A percentile compares a stretch with the other conserved stretches of the same genome.
These are phyloP conservation scores for Iselma pallidipennis DNA, from an alignment of 2,888 invertebrate genomes.

Conservation along the genomic window DNA sequence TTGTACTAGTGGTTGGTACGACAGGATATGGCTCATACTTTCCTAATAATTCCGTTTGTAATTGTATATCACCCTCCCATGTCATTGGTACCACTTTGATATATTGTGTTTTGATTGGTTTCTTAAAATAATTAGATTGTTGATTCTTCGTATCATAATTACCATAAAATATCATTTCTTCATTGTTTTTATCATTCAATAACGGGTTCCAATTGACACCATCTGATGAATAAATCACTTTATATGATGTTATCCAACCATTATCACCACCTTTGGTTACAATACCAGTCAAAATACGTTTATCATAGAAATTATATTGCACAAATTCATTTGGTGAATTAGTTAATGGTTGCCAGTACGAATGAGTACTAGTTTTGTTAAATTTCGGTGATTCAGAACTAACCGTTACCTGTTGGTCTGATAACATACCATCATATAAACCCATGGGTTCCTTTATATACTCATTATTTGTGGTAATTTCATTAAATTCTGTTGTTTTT, in stretches of 20 bases:
- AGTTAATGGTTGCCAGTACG: constrained; percentile 69
- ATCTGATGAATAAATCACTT: constrained; percentile 74
- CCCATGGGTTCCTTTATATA: constrained; percentile 65
- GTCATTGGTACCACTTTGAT: background rate
- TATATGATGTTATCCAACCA: constrained; percentile 77
- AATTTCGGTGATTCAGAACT: constrained; percentile 60
- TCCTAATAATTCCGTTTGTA: background rate
- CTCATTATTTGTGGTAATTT: background rate
- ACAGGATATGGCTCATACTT: too few relatives aligned
- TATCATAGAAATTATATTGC: constrained; percentile 76
- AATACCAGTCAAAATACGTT: constrained; percentile 77
- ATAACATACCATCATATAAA: constrained; percentile 64
- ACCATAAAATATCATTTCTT: background rate
- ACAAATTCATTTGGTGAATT: constrained; percentile 73
- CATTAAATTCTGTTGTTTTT: background rate
- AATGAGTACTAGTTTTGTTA: constrained; percentile 56
- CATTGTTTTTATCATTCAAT: constrained; percentile 53
- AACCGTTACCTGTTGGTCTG: constrained; percentile 67
- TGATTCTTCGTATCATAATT: background rate
- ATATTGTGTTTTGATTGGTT: background rate
- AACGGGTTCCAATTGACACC: constrained; percentile 72
- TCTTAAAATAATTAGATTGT: background rate
- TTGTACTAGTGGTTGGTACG: constrained; percentile 76
- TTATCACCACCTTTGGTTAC: constrained; percentile 71
- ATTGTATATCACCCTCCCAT: background rate